Evolutionary conservation across 2,113 vertebrate species (phyloP).

Genomic region (Eupsittula cactorum): DNA sequence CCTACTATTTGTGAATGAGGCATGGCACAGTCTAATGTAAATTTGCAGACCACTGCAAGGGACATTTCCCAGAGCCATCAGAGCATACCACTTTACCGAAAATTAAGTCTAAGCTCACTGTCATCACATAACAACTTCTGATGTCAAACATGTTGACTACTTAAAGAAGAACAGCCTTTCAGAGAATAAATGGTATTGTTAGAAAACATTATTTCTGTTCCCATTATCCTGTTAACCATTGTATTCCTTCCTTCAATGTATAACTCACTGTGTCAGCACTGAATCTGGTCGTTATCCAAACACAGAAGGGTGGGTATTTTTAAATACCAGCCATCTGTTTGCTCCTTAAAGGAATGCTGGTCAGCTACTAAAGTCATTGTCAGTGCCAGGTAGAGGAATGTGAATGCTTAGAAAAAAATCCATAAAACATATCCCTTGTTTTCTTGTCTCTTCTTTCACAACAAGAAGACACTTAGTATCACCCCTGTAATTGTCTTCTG

Average conservation of each 20-base stretch:
- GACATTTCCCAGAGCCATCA: not conserved
- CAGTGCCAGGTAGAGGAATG: conserved; percentile 47
- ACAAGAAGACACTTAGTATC: not conserved
- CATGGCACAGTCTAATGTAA: not conserved
- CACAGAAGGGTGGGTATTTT: not conserved
- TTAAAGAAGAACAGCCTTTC: conserved; percentile 5
- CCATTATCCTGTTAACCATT: not conserved
- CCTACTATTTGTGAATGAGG: not conserved
- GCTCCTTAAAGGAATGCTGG: conserved; percentile 26
- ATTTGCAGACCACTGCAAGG: not conserved
- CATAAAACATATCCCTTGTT: conserved; percentile 27
- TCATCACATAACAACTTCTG: not conserved
- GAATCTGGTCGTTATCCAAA: not conserved
- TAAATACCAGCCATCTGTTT: conserved; percentile 47
- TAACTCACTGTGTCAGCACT: not conserved
- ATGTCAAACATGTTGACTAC: not conserved
- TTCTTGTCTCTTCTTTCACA: conserved; percentile 49
- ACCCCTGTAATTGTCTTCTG: conserved; percentile 20
- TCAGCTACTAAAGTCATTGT: not conserved
- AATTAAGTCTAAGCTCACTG: not conserved
- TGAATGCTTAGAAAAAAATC: conserved; percentile 52
- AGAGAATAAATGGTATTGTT: not conserved
- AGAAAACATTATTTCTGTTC: not conserved
- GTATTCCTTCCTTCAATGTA: not conserved
- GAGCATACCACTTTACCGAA: not conserved